Base-by-base conservation (phyloP, 1,140 invertebrate genomes). In the Chrysomallon squamiferum region DNA sequence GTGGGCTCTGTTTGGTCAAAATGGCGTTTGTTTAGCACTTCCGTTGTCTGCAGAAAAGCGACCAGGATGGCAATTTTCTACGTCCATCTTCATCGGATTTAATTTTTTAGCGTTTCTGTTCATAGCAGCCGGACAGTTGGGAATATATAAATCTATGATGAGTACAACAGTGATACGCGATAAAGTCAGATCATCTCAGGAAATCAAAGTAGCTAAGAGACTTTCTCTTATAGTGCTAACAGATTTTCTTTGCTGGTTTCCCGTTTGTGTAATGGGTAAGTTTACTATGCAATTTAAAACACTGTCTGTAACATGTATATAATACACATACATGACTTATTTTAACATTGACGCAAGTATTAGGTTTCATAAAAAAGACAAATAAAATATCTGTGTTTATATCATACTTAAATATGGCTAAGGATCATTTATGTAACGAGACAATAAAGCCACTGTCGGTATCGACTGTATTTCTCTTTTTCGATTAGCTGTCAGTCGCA, bases 21-120 rank as follows among this genome's bases (percentile, higher is more conserved):
- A 71, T 7, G 67, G 65, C 22, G 61, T 74, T 15, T 76, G 74
- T 33, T 41, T 76, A 11, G 66, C 70, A 6, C 63, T 77, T 11
- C 72, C 75, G 9, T 45, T 74, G 0, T 57, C 70, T 11, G 45
- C 30, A 0, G 27, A 67, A 0, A 32, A 59, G 0, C 35, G 30
- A 11, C 9, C 45, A 0, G 75, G 70, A 5, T 68, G 66, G 64
- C 38, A 61, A 33, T 74, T 72, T 56, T 61, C 68, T 13, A 62
- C 54, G 27, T 30, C 54, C 15, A 27, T 77, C 13, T 70, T 77
- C 41, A 59, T 77, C 20, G 20, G 67, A 20, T 45, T 65, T 25
- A 77, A 76, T 38, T 62, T 59, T 15, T 18, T 54, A 11, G 22
- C 22, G 22, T 54, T 54, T 54, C 22, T 54, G 18, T 54, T 65